Evolutionary conservation across 2,888 invertebrate species (phyloP).

Genomic region (Tethea ocularis): DNA sequence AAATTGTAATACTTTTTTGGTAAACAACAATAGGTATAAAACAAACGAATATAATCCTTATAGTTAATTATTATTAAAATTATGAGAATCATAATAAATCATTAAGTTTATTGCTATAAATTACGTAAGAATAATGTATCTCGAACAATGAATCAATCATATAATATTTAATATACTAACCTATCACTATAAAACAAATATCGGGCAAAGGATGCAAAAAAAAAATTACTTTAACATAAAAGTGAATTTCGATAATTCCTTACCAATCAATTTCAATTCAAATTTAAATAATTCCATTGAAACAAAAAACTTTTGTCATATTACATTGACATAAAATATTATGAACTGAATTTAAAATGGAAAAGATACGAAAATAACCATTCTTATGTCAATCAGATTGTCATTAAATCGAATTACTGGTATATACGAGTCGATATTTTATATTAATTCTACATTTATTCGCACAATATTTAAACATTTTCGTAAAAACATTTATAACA

Average conservation of each 20-base stretch:
- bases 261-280: no score
- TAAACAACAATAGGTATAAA: slow-evolving; percentile 46
- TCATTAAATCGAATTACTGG: background rate
- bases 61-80: slow-evolving; percentile 8
- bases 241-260: no score
- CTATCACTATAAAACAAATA: background rate
- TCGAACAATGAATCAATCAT: background rate
- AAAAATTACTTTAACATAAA: no score
- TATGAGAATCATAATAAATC: slow-evolving; percentile 14
- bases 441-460: no score
- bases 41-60: slow-evolving; percentile 14
- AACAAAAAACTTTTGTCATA: no score
- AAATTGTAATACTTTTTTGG: slow-evolving; percentile 66
- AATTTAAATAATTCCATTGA: no score
- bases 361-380: background rate
- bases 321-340: no score
- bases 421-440: no score
- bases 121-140: background rate
- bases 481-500: background rate
- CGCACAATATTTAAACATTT: no score
- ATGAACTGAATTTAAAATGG: background rate
- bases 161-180: background rate
- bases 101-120: background rate
- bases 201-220: background rate
- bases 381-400: background rate